These are phyloP conservation scores for Folsomia candida DNA, from an alignment of 2,888 invertebrate genomes.

Conservation along the genomic window DNA sequence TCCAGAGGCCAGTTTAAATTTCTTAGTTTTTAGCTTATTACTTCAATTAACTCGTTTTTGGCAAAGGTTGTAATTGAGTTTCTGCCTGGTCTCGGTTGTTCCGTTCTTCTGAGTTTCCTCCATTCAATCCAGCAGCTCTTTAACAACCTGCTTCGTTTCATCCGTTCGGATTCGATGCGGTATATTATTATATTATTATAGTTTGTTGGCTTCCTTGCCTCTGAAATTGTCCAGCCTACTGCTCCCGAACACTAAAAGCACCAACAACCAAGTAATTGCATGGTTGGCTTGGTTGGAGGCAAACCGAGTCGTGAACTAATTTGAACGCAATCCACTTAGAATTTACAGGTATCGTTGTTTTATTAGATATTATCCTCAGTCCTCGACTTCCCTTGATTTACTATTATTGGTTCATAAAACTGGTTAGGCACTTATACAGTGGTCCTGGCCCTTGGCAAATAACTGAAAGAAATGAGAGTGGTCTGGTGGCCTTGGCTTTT, in stretches of 20 bases:
- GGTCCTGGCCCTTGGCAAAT: background rate
- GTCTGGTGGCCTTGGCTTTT: background rate
- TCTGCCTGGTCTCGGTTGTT: background rate
- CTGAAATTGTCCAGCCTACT: no score
- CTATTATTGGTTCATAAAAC: background rate
- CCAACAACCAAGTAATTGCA: background rate
- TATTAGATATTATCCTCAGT: background rate
- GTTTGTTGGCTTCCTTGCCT: no score
- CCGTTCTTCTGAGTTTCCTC: no score
- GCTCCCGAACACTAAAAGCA: no score
- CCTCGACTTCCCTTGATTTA: background rate
- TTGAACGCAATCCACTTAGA: background rate
- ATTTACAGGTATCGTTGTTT: background rate
- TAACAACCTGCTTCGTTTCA: no score
- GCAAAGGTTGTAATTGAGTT: constrained; percentile 11
- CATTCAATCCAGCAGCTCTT: no score
- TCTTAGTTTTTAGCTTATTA: background rate
- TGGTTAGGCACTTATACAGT: background rate
- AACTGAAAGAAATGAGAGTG: background rate
- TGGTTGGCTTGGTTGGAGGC: background rate
- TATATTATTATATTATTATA: no score
- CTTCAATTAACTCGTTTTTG: constrained; percentile 6
- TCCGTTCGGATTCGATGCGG: no score
- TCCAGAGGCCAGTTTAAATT: background rate
- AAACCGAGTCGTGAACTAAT: no score